phyloP scores from a whole-genome alignment of 2,888 invertebrate genomes.

The Polydrusus tereticollis region DNA sequence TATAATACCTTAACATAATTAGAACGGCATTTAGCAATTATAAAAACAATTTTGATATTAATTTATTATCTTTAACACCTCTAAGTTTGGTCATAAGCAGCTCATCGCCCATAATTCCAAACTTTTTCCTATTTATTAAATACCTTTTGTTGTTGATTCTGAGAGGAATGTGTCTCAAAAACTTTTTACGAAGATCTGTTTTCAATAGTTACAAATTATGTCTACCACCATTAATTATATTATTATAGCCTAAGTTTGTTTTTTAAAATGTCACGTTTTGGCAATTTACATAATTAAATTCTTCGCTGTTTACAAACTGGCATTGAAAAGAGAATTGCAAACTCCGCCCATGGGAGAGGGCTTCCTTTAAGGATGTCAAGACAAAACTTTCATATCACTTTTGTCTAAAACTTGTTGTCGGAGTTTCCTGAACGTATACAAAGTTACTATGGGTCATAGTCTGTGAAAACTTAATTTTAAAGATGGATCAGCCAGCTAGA shows the following conservation, averaged over 20 bases:
- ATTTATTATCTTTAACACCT: too few species aligned
- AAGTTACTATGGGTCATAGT: conserved; percentile 14
- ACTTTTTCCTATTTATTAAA: too few species aligned
- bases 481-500: conserved; percentile 15
- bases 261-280: background rate
- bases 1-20: too few species aligned
- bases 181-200: too few species aligned
- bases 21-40: too few species aligned
- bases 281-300: background rate
- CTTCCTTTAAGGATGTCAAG: conserved; percentile 9
- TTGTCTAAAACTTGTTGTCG: conserved; percentile 28
- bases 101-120: too few species aligned
- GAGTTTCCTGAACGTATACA: conserved; percentile 24
- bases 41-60: too few species aligned
- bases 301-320: background rate
- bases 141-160: too few species aligned
- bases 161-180: background rate
- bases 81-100: too few species aligned
- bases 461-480: conserved; percentile 27
- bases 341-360: background rate
- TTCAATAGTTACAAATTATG: too few species aligned
- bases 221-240: background rate
- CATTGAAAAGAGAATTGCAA: background rate
- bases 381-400: conserved; percentile 24
- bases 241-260: background rate